These are phyloP conservation scores for Portunus trituberculatus DNA, from an alignment of 1,140 invertebrate species.

Conservation along the genomic window DNA sequence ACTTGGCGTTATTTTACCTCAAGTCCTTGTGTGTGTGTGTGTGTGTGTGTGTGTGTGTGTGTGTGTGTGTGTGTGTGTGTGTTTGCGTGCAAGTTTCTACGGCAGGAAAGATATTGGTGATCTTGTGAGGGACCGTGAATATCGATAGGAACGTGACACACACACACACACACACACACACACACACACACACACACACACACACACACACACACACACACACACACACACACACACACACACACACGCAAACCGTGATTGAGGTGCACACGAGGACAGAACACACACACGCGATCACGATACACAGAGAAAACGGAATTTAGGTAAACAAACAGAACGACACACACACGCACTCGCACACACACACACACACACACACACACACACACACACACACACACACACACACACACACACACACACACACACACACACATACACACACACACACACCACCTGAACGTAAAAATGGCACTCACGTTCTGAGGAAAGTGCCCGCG, in stretches of 20 bases:
- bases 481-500: background rate
- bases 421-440: constrained; percentile 27
- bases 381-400: constrained; percentile 3
- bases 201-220: background rate
- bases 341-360: background rate
- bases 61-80: constrained; percentile 18
- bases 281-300: constrained; percentile 18
- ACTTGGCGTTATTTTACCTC: background rate
- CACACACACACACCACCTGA: constrained; percentile 9
- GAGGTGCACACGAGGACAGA: background rate
- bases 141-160: too few relatives aligned
- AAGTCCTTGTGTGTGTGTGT: constrained; percentile 11
- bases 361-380: background rate
- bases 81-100: background rate
- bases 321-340: constrained; percentile 31
- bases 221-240: background rate
- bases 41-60: background rate
- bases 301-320: background rate
- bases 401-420: constrained; percentile 31
- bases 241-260: background rate
- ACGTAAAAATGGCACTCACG: background rate
- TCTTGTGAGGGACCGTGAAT: too few relatives aligned
- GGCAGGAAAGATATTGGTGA: too few relatives aligned
- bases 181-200: background rate
- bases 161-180: background rate